Percentiles rank a stretch among this genome's conserved stretches.
These are phyloP conservation scores for Pollenia labialis DNA, from an alignment of 2,888 invertebrate species.

Conservation along the genomic window DNA sequence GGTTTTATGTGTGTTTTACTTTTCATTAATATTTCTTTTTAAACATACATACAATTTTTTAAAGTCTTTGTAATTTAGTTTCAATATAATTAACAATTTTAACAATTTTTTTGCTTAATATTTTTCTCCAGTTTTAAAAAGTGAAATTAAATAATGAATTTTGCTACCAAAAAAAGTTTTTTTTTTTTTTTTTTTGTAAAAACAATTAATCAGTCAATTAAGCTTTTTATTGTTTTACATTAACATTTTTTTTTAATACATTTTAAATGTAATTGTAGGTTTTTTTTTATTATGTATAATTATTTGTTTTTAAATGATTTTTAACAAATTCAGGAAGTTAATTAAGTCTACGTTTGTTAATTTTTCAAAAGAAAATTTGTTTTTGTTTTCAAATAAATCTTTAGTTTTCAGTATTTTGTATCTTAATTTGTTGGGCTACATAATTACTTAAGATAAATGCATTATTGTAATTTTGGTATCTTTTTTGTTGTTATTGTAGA, in stretches of 20 bases:
- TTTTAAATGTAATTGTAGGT: slow-evolving; percentile 34
- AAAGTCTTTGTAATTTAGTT: slow-evolving; percentile 39
- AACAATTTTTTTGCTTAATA: slow-evolving; percentile 29
- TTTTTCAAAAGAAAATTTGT: slow-evolving; percentile 43
- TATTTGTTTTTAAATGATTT: slow-evolving; percentile 33
- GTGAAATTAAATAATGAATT: slow-evolving; percentile 53
- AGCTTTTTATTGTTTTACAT: slow-evolving; percentile 49
- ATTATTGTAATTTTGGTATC: slow-evolving; percentile 70
- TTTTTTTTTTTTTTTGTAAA: slow-evolving; percentile 40
- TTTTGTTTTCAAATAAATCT: slow-evolving; percentile 2
- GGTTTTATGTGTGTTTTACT: slow-evolving; percentile 3
- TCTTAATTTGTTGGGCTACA: slow-evolving; percentile 41
- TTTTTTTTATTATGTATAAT: not conserved
- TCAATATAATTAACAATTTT: slow-evolving; percentile 65
- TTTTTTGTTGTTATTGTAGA: slow-evolving; percentile 48
- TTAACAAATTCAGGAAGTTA: slow-evolving; percentile 61
- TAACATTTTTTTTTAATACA: not conserved
- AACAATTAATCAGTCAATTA: slow-evolving; percentile 72
- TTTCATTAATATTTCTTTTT: slow-evolving; percentile 20
- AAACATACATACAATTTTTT: slow-evolving; percentile 29
- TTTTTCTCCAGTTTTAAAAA: slow-evolving; percentile 21
- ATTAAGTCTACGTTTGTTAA: slow-evolving; percentile 24
- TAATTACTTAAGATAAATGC: slow-evolving; percentile 73
- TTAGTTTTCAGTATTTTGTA: slow-evolving; percentile 44
- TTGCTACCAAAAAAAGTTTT: slow-evolving; percentile 46